phyloP scores from a whole-genome alignment of 2,888 invertebrate species.

The Drosophila formosana region DNA sequence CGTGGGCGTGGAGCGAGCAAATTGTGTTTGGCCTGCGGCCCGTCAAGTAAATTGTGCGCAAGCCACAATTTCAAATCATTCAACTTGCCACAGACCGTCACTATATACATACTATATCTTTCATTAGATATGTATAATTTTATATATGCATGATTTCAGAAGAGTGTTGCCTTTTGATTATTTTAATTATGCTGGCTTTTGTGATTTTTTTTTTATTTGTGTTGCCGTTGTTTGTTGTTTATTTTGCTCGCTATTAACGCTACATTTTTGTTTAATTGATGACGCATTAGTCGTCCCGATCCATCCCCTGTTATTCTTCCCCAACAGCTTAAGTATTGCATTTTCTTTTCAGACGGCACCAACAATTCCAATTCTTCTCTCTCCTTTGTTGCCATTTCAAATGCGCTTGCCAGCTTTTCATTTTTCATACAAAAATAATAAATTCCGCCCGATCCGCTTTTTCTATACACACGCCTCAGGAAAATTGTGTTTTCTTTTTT shows the following conservation, averaged over 20 bases:
- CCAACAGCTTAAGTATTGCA: slow-evolving; percentile 34
- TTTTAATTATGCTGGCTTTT: slow-evolving; percentile 56
- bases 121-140: slow-evolving; percentile 7
- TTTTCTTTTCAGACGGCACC: slow-evolving; percentile 78
- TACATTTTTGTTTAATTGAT: slow-evolving; percentile 77
- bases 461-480: slow-evolving; percentile 1
- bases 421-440: slow-evolving; percentile 46
- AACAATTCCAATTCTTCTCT: slow-evolving; percentile 63
- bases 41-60: slow-evolving; percentile 65
- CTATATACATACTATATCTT: slow-evolving; percentile 14
- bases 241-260: slow-evolving; percentile 64
- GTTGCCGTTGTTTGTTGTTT: slow-evolving; percentile 21
- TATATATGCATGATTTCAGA: not conserved
- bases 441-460: slow-evolving; percentile 2
- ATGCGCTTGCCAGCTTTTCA: slow-evolving; percentile 52
- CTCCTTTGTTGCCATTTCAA: slow-evolving; percentile 57
- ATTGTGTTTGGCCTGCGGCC: slow-evolving; percentile 57
- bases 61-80: slow-evolving; percentile 50
- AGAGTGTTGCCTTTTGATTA: slow-evolving; percentile 47
- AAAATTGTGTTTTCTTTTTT: slow-evolving; percentile 1
- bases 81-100: slow-evolving; percentile 29
- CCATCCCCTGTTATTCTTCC: not conserved
- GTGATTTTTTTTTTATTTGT: slow-evolving; percentile 4
- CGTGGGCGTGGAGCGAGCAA: slow-evolving; percentile 65
- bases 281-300: slow-evolving; percentile 62